These are phyloP conservation scores for Aricia agestis DNA, from an alignment of 1,140 invertebrate species.

Conservation along the genomic window DNA sequence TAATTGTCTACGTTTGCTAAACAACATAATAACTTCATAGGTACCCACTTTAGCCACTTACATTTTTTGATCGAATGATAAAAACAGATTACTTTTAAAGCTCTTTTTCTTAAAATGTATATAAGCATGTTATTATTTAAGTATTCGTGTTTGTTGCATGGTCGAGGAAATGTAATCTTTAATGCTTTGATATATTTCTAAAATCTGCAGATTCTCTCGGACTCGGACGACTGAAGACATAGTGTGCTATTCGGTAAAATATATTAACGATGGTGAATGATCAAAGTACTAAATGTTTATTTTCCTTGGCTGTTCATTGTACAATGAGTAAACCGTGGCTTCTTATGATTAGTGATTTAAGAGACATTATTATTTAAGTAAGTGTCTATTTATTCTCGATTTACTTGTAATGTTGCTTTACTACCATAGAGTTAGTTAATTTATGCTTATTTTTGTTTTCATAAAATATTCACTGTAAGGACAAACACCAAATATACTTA, in stretches of 20 bases:
- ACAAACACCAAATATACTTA: constrained; percentile 18
- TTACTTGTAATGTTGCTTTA: background rate
- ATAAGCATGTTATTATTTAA: background rate
- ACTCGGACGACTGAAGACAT: too few species aligned
- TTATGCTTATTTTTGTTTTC: background rate
- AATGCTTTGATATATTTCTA: background rate
- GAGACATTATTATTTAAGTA: background rate
- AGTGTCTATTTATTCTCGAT: background rate
- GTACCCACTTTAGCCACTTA: too few species aligned
- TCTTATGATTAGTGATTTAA: background rate
- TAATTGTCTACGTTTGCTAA: too few species aligned
- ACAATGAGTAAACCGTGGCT: background rate
- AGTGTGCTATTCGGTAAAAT: too few species aligned
- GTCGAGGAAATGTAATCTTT: background rate
- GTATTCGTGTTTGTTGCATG: background rate
- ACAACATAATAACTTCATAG: too few species aligned
- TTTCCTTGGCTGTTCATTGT: background rate
- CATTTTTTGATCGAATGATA: too few species aligned
- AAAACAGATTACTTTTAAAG: too few species aligned
- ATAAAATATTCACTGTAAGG: constrained; percentile 16
- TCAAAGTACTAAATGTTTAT: background rate
- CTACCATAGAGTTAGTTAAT: too few species aligned
- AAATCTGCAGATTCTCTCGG: background rate
- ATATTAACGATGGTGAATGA: background rate
- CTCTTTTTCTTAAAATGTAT: background rate